phyloP scores from a whole-genome alignment of 2,797 vertebrate species.

The Myotis pilosus region DNA sequence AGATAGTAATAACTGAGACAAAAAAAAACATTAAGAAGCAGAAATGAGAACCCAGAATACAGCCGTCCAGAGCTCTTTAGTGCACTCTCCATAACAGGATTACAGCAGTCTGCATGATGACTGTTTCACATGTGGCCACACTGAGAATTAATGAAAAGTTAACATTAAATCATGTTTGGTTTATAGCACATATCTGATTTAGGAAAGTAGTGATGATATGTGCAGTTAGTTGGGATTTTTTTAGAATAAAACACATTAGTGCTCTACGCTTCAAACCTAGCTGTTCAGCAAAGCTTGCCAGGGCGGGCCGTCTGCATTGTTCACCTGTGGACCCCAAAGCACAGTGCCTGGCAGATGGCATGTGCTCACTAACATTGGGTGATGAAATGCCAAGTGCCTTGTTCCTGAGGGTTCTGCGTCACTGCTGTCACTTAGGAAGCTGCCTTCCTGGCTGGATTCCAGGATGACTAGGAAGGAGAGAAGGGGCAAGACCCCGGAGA shows the following conservation, averaged over 20 bases:
- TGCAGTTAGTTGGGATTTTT: no score
- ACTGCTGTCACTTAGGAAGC: not conserved
- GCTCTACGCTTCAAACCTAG: not conserved
- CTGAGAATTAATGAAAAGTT: not conserved
- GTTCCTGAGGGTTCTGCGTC: not conserved
- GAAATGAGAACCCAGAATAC: not conserved
- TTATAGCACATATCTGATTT: not conserved
- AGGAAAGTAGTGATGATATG: not conserved
- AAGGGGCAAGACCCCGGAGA: no score
- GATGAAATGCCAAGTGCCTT: not conserved
- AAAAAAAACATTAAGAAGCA: not conserved
- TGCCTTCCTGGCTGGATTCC: not conserved
- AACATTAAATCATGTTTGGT: not conserved
- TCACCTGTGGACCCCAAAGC: not conserved
- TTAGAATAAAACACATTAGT: not conserved
- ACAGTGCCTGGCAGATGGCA: no score
- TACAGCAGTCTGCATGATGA: accelerated
- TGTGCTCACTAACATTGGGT: not conserved
- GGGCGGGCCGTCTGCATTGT: not conserved
- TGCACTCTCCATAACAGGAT: accelerated
- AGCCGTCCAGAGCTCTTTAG: not conserved
- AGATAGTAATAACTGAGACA: not conserved
- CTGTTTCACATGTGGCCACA: not conserved
- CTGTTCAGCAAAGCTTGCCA: not conserved
- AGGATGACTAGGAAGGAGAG: not conserved